Evolutionary conservation across 2,113 vertebrate species (phyloP).

Genomic region (Calyptomena viridis): DNA sequence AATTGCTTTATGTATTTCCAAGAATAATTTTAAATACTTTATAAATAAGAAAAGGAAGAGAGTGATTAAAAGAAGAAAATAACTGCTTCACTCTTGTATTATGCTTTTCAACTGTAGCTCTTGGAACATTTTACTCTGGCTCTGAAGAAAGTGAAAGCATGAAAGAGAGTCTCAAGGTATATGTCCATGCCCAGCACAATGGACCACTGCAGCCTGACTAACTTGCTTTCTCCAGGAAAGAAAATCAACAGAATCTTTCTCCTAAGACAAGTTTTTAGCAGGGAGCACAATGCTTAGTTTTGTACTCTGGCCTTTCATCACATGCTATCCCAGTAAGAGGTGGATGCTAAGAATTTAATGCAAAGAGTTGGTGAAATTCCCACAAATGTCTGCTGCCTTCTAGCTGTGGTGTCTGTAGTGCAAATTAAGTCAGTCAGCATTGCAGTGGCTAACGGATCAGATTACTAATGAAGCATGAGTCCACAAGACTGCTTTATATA

Average conservation of each 20-base stretch:
- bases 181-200: fast-evolving
- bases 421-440: background rate
- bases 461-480: conserved; percentile 17
- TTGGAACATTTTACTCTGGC: background rate
- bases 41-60: background rate
- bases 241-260: background rate
- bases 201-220: background rate
- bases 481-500: background rate
- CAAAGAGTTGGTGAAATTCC: background rate
- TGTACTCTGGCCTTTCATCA: background rate
- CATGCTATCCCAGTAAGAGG: background rate
- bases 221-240: background rate
- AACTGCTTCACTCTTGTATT: background rate
- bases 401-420: background rate
- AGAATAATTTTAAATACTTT: background rate
- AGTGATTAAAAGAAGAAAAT: background rate
- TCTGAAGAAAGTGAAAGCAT: background rate
- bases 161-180: background rate
- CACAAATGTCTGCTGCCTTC: background rate
- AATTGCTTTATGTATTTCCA: background rate
- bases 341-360: background rate
- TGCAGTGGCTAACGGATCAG: background rate
- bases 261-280: background rate
- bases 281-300: background rate
- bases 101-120: background rate